Conservation (phyloP, 2,113 vertebrate genomes). For the Pardalotus punctatus region DNA sequence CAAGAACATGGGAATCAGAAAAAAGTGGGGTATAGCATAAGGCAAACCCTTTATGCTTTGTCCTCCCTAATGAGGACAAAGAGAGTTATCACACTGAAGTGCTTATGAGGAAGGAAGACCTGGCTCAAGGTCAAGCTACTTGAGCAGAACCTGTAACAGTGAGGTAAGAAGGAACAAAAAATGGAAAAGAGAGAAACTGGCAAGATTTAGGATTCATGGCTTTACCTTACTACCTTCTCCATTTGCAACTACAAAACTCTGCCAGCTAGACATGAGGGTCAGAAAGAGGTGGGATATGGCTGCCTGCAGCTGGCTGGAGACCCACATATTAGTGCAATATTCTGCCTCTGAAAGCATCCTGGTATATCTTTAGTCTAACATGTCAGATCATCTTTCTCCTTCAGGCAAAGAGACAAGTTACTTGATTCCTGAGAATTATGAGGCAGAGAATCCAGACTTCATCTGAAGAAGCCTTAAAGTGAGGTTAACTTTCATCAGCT, state of each 20-base stretch:
- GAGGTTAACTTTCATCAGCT: background rate
- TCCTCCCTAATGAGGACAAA: background rate
- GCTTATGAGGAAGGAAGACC: background rate
- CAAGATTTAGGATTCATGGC: background rate
- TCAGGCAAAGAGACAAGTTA: background rate
- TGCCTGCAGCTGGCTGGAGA: background rate
- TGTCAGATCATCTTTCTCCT: background rate
- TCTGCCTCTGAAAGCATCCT: background rate
- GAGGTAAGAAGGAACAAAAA: background rate
- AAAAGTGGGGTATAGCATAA: background rate
- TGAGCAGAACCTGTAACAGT: background rate
- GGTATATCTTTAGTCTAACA: background rate
- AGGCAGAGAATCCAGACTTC: background rate
- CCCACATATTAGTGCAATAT: background rate
- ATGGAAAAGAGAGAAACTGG: background rate
- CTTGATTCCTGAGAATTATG: background rate
- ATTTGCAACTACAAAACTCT: background rate
- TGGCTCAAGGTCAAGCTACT: background rate
- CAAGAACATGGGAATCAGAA: background rate
- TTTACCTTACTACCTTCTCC: background rate
- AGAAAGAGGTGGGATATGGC: background rate
- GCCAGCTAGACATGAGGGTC: background rate
- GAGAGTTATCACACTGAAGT: background rate
- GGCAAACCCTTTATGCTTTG: background rate
- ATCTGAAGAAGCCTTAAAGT: background rate